Percentiles rank a stretch among this genome's conserved stretches.
Evolutionary conservation across 2,113 vertebrate species (phyloP).

Genomic region (Vulpes ferrilata): DNA sequence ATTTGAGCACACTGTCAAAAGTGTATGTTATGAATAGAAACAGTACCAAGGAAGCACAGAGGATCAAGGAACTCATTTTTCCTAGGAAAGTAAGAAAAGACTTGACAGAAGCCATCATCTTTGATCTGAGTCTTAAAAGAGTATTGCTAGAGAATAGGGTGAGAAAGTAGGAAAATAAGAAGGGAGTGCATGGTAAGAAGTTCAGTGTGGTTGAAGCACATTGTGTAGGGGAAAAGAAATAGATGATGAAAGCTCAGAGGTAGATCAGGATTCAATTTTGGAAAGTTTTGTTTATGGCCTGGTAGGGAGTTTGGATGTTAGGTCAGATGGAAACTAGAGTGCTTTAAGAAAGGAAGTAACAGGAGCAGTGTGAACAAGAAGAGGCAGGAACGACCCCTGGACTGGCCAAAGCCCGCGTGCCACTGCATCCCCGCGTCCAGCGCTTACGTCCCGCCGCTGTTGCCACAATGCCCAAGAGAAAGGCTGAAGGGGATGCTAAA

Average conservation of each 20-base stretch:
- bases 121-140: neutral
- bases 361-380: no score
- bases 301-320: neutral
- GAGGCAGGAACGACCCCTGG: no score
- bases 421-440: no score
- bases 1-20: neutral
- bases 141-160: neutral
- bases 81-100: neutral
- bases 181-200: neutral
- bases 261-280: neutral
- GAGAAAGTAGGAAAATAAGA: neutral
- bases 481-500: no score
- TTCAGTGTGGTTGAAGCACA: neutral
- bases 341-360: neutral
- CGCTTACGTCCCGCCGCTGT: no score
- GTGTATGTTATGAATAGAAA: neutral
- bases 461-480: no score
- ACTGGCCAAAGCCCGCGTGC: no score
- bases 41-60: neutral
- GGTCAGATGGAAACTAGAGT: neutral
- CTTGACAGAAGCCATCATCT: neutral
- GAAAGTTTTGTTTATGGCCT: neutral
- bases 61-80: neutral
- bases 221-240: neutral
- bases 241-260: neutral